These are phyloP conservation scores for Galagoides demidoff DNA, from an alignment of 2,797 vertebrate genomes.

Conservation along the genomic window DNA sequence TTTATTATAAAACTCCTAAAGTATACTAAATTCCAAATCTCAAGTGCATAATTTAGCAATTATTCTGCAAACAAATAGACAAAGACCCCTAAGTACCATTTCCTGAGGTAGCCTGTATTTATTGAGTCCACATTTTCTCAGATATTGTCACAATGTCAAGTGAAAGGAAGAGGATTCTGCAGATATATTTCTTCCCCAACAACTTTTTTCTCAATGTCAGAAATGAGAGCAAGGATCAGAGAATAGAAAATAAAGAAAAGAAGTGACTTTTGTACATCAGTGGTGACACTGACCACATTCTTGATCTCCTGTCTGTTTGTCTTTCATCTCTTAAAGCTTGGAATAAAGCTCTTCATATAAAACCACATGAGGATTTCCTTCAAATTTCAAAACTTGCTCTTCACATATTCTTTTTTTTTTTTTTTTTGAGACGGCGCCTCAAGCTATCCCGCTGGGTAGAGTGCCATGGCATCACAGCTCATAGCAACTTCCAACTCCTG, in stretches of 20 bases:
- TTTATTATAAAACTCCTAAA: background rate
- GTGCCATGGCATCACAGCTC: no score
- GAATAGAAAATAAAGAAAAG: background rate
- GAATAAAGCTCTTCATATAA: background rate
- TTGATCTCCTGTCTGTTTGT: background rate
- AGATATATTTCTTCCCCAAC: background rate
- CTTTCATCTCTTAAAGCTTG: background rate
- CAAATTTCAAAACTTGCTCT: background rate
- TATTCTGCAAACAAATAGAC: background rate
- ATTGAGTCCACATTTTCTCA: background rate
- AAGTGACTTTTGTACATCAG: background rate
- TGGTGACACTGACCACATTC: background rate
- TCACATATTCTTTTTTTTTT: no score
- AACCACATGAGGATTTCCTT: background rate
- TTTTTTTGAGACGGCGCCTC: no score
- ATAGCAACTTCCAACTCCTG: no score
- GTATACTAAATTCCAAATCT: slow-evolving; percentile 20
- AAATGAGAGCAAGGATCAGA: background rate
- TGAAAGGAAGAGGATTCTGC: background rate
- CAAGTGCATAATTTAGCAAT: background rate
- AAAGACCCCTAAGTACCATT: slow-evolving; percentile 15
- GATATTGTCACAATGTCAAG: background rate
- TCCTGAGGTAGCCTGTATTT: background rate
- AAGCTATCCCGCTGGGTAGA: no score
- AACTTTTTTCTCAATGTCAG: background rate